Evolutionary conservation across 2,888 invertebrate genomes (phyloP).

Genomic region (Lithophane leautieri): DNA sequence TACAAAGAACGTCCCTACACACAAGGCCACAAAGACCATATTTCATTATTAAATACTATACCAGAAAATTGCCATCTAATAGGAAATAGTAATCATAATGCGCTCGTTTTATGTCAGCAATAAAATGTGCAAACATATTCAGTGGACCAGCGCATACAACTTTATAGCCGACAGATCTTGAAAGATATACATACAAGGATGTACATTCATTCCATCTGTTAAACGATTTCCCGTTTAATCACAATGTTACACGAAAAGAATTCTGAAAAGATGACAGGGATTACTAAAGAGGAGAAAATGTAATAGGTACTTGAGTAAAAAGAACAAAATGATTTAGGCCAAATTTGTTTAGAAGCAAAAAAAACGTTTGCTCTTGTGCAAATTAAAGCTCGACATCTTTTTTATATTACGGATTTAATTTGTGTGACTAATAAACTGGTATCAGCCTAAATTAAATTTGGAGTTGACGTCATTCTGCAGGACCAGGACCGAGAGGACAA

Average conservation of each 20-base stretch:
- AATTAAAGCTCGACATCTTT: slow-evolving; percentile 45
- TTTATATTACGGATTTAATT: slow-evolving; percentile 41
- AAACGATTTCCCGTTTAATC: slow-evolving; percentile 35
- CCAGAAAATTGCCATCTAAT: slow-evolving; percentile 30
- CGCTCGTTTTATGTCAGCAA: slow-evolving; percentile 28
- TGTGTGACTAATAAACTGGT: slow-evolving; percentile 53
- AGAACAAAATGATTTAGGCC: slow-evolving; percentile 39
- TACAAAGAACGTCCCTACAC: slow-evolving; percentile 20
- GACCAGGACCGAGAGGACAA: slow-evolving; percentile 40
- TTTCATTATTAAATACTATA: slow-evolving; percentile 33
- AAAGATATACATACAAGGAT: slow-evolving; percentile 22
- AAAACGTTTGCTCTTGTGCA: slow-evolving; percentile 44
- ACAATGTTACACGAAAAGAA: slow-evolving; percentile 23
- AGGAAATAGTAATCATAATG: slow-evolving; percentile 44
- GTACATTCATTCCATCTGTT: slow-evolving; percentile 22
- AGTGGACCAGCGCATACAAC: slow-evolving; percentile 4
- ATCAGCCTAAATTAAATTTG: slow-evolving; percentile 49
- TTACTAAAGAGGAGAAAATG: slow-evolving; percentile 39
- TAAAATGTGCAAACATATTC: slow-evolving; percentile 40
- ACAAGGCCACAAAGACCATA: slow-evolving; percentile 28
- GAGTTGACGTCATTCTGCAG: slow-evolving; percentile 59
- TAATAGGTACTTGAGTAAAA: slow-evolving; percentile 39
- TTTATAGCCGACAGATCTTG: slow-evolving; percentile 28
- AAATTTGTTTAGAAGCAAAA: slow-evolving; percentile 47
- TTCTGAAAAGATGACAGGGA: slow-evolving; percentile 23